Percentiles rank a stretch among this genome's conserved stretches.
Evolutionary conservation across 2,113 vertebrate species (phyloP).

Genomic region (Euleptes europaea): DNA sequence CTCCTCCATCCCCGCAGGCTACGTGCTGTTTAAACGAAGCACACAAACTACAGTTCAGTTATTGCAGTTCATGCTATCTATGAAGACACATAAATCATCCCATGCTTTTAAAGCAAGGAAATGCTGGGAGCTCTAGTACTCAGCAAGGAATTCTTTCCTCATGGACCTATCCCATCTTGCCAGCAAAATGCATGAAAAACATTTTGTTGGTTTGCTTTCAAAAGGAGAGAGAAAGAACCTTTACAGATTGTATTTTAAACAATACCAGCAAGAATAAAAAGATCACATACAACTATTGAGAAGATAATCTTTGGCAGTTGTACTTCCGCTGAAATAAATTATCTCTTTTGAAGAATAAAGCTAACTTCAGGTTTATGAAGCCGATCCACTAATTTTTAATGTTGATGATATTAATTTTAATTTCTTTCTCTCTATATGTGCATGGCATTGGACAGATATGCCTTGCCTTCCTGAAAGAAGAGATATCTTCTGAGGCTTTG

Average conservation of each 20-base stretch:
- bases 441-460: too few species aligned
- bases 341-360: neutral
- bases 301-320: neutral
- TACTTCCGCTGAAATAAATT: neutral
- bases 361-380: neutral
- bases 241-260: neutral
- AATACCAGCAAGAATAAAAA: neutral
- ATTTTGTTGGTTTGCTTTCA: neutral
- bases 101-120: neutral
- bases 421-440: too few species aligned
- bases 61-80: neutral
- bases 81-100: neutral
- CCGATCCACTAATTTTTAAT: neutral
- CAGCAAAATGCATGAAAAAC: neutral
- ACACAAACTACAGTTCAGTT: conserved; percentile 18
- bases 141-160: neutral
- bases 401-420: too few species aligned
- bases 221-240: too few species aligned
- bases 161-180: neutral
- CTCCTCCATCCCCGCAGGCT: conserved; percentile 1
- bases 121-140: neutral
- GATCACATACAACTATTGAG: neutral
- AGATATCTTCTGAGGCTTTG: too few species aligned
- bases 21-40: neutral
- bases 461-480: too few species aligned